Percentiles rank a stretch among this genome's conserved stretches.
Conservation (phyloP, 2,888 invertebrate species). For the Agrochola macilenta region DNA sequence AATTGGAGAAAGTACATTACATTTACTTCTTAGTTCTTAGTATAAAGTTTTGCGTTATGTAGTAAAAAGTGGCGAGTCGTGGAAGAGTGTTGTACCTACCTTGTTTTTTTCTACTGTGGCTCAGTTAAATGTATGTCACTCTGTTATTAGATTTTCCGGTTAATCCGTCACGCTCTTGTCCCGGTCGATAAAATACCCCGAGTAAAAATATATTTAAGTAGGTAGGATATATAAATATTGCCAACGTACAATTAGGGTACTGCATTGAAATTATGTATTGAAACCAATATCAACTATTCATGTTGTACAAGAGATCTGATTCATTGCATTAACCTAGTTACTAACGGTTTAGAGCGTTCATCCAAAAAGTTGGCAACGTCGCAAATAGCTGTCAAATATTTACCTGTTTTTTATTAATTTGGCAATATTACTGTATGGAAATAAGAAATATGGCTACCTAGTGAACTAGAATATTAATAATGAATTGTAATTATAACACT, state of each 20-base stretch:
- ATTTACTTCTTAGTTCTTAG: slow-evolving; percentile 20
- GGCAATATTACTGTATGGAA: too few relatives aligned
- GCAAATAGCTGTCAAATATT: too few relatives aligned
- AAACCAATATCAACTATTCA: not conserved
- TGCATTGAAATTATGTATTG: not conserved
- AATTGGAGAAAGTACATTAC: slow-evolving; percentile 45
- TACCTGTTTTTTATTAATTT: too few relatives aligned
- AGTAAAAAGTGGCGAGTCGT: slow-evolving; percentile 2
- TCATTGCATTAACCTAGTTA: slow-evolving; percentile 1
- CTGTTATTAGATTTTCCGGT: slow-evolving; percentile 34
- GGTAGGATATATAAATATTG: slow-evolving; percentile 6
- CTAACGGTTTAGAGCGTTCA: not conserved
- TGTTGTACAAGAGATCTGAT: slow-evolving; percentile 43
- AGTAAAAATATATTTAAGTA: slow-evolving; percentile 18
- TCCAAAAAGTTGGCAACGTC: too few relatives aligned
- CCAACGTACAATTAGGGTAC: not conserved
- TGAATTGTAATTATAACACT: too few relatives aligned
- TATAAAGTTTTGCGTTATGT: slow-evolving; percentile 5
- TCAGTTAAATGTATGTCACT: slow-evolving; percentile 33
- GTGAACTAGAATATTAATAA: too few relatives aligned
- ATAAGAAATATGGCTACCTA: too few relatives aligned
- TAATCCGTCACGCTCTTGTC: slow-evolving; percentile 46
- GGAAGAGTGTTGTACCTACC: not conserved
- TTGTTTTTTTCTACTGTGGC: slow-evolving; percentile 14
- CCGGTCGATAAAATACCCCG: slow-evolving; percentile 23